A percentile compares a stretch with the other conserved stretches of the same genome.
phyloP scores from a whole-genome alignment of 1,140 invertebrate genomes.

The Vollenhovia emeryi region DNA sequence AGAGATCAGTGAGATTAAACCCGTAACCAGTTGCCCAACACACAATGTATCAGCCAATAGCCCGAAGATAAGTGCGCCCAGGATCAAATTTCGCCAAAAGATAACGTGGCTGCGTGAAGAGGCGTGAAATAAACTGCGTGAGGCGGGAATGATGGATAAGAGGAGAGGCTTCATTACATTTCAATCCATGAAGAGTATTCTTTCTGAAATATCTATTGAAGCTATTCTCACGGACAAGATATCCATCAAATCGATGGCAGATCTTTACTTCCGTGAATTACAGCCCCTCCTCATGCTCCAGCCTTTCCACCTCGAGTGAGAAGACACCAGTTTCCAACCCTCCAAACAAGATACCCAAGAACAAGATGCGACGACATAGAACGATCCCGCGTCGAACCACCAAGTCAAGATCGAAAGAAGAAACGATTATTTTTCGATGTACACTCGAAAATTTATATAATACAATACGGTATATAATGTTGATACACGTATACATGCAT shows the following conservation, averaged over 20 bases:
- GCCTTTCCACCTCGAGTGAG: constrained; percentile 36
- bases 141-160: constrained; percentile 32
- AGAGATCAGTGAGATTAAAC: constrained; percentile 76
- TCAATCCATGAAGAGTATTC: not conserved
- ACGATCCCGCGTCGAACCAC: constrained; percentile 30
- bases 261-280: not conserved
- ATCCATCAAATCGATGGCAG: not conserved
- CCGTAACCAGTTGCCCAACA: constrained; percentile 85
- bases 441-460: constrained; percentile 12
- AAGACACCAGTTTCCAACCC: constrained; percentile 70
- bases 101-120: constrained; percentile 61
- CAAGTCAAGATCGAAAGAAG: constrained; percentile 35
- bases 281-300: constrained; percentile 26
- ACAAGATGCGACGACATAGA: constrained; percentile 57
- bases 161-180: constrained; percentile 25
- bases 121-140: constrained; percentile 59
- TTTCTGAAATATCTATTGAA: not conserved
- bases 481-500: not conserved
- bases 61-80: constrained; percentile 78
- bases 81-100: constrained; percentile 73
- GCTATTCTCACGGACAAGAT: not conserved
- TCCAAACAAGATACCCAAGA: constrained; percentile 65
- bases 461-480: not conserved
- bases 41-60: constrained; percentile 83
- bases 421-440: not conserved